Base-by-base conservation (phyloP, 2,113 vertebrate genomes). In the Menidia beryllina region DNA sequence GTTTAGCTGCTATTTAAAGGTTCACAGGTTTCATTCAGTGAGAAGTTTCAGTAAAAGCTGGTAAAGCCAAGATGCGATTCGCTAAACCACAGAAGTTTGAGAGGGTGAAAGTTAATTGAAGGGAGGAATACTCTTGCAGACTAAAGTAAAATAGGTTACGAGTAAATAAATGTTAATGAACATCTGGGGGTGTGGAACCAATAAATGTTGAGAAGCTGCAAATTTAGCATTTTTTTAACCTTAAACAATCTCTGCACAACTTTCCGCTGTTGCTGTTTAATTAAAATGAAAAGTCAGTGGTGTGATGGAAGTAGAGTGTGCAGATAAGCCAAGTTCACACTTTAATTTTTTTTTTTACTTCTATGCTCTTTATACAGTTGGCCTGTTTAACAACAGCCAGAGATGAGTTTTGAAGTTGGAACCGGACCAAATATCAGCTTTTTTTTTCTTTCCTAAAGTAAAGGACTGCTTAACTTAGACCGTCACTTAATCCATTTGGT, bases 91-190 rank as follows among this genome's bases (percentile, higher is more conserved):
- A 63, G 0, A 23, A 39, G n/a, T 92, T 23, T 90, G 93, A 8
- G 93, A 95, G n/a, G 94, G 49, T 48, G 20, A n/a, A 48, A 53
- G 24, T 13, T 13, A 64, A 15, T 45, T 13, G 41, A 17, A 15
- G 2, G 39, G 14, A 39, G 6, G 39, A 41, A 19, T n/a, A 7
- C 5, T 45, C 19, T 45, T 5, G n/a, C 19, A 7, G 17, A 45
- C 15, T 20, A 25, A 20, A 47, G 55, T 14, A 2, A 50, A 12
- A 70, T 0, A 47, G 12, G 51, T 53, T 49, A n/a, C 49, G 30
- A 66, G 34, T 2, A 56, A 75, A 59, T 47, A 72, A 49, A 63
- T 75, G n/a, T 43, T 25, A 17, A 41, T 39, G 43, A 11, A 24
- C 19, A 47, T 26, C 51, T 6, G 14, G 39, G 11, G 2, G 10